phyloP scores from a whole-genome alignment of 2,797 vertebrate species.

The Crenuchus spilurus region DNA sequence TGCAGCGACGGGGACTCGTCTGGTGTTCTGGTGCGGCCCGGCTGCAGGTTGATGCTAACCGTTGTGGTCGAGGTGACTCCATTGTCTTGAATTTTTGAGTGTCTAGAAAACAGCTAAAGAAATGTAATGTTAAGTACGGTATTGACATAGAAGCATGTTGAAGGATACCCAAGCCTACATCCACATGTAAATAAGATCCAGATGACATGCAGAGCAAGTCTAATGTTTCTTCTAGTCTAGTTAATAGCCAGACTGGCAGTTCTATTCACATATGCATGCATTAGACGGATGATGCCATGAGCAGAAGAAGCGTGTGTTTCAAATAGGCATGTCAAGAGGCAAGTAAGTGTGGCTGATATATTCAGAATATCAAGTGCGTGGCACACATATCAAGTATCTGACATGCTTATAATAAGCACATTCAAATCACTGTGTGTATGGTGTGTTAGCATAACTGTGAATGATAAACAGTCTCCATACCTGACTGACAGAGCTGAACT shows the following conservation, averaged over 20 bases:
- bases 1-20: too few relatives aligned
- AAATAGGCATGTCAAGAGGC: conserved; percentile 16
- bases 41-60: too few relatives aligned
- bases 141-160: too few relatives aligned
- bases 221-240: conserved; percentile 13
- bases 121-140: too few relatives aligned
- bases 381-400: conserved; percentile 32
- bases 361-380: conserved; percentile 33
- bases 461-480: not conserved
- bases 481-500: conserved; percentile 15
- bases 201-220: conserved; percentile 27
- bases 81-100: too few relatives aligned
- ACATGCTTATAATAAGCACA: conserved; percentile 8
- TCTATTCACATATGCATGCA: conserved; percentile 35
- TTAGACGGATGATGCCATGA: conserved; percentile 35
- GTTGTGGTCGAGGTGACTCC: too few relatives aligned
- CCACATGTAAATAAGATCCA: conserved; percentile 3
- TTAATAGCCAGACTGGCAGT: conserved; percentile 16
- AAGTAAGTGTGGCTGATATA: conserved; percentile 31
- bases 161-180: too few relatives aligned
- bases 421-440: conserved; percentile 16
- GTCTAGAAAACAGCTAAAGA: too few relatives aligned
- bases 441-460: conserved; percentile 5
- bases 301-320: conserved; percentile 16
- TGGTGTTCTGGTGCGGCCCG: too few relatives aligned